phyloP scores from a whole-genome alignment of 2,113 vertebrate species.

The Alligator sinensis region DNA sequence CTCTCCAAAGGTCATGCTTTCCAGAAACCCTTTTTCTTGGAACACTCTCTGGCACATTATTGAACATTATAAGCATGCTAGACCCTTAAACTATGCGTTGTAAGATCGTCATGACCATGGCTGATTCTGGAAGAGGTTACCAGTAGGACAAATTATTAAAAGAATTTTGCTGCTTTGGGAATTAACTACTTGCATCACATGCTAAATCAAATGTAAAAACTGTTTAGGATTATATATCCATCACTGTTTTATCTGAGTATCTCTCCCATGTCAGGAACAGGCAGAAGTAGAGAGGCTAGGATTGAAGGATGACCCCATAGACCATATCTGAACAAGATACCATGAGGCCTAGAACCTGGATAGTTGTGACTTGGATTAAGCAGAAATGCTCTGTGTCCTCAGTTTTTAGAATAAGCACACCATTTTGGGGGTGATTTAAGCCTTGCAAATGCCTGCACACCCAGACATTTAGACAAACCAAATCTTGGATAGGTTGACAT shows the following conservation, averaged over 20 bases:
- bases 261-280: not conserved
- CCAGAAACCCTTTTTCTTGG: not conserved
- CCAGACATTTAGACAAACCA: too few species aligned
- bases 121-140: not conserved
- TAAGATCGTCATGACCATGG: not conserved
- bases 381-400: accelerated
- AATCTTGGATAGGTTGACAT: not conserved
- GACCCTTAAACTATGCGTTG: too few species aligned
- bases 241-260: not conserved
- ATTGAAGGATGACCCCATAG: not conserved
- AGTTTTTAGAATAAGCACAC: accelerated
- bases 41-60: not conserved
- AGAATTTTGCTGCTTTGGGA: not conserved
- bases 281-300: not conserved
- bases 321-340: accelerated
- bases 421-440: not conserved
- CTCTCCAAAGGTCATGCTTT: not conserved
- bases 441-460: too few species aligned
- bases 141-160: not conserved
- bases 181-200: not conserved
- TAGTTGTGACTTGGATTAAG: not conserved
- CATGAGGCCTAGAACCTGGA: not conserved
- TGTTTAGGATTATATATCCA: not conserved
- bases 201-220: accelerated
- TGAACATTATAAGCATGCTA: not conserved